Base-by-base conservation (phyloP, 1,140 invertebrate species). In the Halotydeus destructor region DNA sequence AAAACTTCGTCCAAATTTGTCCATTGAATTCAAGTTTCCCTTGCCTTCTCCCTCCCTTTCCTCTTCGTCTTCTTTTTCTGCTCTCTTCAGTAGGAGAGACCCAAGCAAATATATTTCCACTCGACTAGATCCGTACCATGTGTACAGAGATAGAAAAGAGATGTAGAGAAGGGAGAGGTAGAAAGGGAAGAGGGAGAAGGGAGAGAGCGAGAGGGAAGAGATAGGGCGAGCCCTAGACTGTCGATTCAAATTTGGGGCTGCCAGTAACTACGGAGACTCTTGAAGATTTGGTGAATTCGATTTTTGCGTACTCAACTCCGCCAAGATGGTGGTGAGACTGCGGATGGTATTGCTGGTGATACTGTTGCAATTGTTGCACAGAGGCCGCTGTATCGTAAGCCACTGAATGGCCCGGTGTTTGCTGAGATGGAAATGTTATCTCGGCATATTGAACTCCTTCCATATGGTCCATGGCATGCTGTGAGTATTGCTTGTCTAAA, bases 211-310 rank as follows among this genome's bases (percentile, higher is more conserved):
- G n/a, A 30, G 9, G 28, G 28, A 9, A 30, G n/a, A 30, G n/a
- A 30, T 30, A 30, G 28, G n/a, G n/a, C 14, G 12, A 21, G 12
- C 12, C 2, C 35, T n/a, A 42, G 2, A 43, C 41, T 6, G 41
- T 43, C 3, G 41, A 43, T 25, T 43, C 41, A 35, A 43, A 35
- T 12, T 43, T 43, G 24, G 41, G 41, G 36, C 41, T 43, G 24
- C 41, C 41, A 18, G 32, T 25, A 24, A 43, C 36, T 12, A 43
- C 5, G 23, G 34, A 21, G 19, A 43, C 41, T 35, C 41, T 21
- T 5, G 26, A 19, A 32, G 11, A 12, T 32, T 41, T 41, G 14
- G 5, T 41, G 14, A 41, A 41, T 21, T 41, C 39, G 9, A 31
- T 19, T 27, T 41, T 31, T 14, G 39, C 39, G 14, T 41, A 41